phyloP scores from a whole-genome alignment of 2,888 invertebrate species.

The Folsomia candida region DNA sequence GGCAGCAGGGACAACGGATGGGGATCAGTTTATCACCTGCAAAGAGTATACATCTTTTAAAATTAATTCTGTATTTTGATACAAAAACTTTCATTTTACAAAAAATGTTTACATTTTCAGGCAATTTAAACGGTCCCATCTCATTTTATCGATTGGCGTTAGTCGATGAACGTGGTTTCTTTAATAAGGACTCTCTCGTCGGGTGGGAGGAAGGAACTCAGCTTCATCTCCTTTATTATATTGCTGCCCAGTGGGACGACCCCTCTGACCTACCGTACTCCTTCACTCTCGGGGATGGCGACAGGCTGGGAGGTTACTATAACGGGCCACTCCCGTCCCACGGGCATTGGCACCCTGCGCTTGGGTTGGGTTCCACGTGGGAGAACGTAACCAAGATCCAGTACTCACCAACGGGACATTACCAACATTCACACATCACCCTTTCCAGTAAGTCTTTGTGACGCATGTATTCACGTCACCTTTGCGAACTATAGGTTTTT shows the following conservation, averaged over 20 bases:
- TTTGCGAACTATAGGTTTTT: too few relatives aligned
- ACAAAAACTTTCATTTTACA: not conserved
- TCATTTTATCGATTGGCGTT: constrained; percentile 72
- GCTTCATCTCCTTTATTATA: constrained; percentile 73
- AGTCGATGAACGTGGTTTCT: constrained; percentile 63
- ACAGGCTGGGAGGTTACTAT: constrained; percentile 69
- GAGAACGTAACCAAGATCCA: constrained; percentile 65
- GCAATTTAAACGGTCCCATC: constrained; percentile 76
- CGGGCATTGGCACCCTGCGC: constrained; percentile 65
- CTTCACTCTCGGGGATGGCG: constrained; percentile 76
- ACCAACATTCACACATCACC: constrained; percentile 52
- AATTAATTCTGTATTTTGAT: not conserved
- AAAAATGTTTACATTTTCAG: constrained; percentile 54
- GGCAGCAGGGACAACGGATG: constrained; percentile 64
- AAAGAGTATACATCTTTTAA: not conserved
- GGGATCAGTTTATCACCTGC: constrained; percentile 64
- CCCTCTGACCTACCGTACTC: constrained; percentile 52
- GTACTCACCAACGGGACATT: constrained; percentile 62
- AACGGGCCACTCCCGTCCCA: constrained; percentile 70
- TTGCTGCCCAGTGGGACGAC: constrained; percentile 74
- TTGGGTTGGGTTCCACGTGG: constrained; percentile 69
- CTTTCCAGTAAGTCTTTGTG: not conserved
- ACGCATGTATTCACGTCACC: too few relatives aligned
- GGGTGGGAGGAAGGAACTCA: constrained; percentile 66
- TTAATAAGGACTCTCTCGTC: constrained; percentile 63